These are phyloP conservation scores for Cynopterus sphinx DNA, from an alignment of 2,797 vertebrate species.

Conservation along the genomic window DNA sequence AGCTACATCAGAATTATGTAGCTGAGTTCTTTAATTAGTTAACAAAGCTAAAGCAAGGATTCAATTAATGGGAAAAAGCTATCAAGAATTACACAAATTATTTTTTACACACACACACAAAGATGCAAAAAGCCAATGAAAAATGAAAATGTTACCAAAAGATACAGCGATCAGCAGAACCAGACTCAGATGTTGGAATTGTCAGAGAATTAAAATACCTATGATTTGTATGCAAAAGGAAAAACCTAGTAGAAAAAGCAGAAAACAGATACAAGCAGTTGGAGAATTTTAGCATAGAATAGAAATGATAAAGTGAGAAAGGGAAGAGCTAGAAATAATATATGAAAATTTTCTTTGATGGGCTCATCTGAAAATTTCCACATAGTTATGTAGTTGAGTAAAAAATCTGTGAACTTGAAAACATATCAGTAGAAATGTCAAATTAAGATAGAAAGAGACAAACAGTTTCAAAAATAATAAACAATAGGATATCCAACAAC, in stretches of 20 bases:
- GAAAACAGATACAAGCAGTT: neutral
- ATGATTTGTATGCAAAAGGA: neutral
- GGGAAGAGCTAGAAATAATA: neutral
- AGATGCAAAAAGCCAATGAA: neutral
- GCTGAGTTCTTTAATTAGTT: neutral
- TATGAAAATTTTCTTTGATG: neutral
- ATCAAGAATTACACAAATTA: neutral
- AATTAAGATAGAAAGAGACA: neutral
- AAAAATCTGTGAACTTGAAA: neutral
- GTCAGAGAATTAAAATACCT: neutral
- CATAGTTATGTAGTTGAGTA: neutral
- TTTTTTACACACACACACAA: neutral
- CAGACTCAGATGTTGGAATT: neutral
- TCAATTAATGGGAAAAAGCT: neutral
- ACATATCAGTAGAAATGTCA: neutral
- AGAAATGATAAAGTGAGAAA: neutral
- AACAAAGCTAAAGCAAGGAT: neutral
- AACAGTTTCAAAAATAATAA: neutral
- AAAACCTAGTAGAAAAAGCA: neutral
- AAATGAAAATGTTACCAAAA: neutral
- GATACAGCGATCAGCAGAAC: neutral
- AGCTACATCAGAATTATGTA: neutral
- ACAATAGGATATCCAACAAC: neutral
- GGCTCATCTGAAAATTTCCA: neutral
- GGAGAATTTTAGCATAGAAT: neutral